Percentiles rank a stretch among this genome's conserved stretches.
phyloP scores from a whole-genome alignment of 2,888 invertebrate genomes.

The Apamea epomidion region DNA sequence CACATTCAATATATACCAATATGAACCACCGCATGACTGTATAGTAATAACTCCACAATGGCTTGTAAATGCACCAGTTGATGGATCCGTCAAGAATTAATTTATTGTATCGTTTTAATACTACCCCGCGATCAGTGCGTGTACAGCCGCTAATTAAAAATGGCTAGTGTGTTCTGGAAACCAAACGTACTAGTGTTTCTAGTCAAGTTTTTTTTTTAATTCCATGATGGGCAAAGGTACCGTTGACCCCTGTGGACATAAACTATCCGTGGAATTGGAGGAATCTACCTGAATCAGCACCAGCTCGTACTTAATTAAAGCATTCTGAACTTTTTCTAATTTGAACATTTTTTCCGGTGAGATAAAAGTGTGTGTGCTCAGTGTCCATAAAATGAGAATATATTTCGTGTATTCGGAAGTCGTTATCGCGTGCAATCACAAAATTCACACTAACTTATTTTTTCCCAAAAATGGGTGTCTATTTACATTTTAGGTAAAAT shows the following conservation, averaged over 20 bases:
- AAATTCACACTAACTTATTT: constrained; percentile 31
- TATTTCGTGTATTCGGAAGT: constrained; percentile 11
- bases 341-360: constrained; percentile 3
- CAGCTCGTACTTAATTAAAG: constrained; percentile 47
- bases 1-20: constrained; percentile 32
- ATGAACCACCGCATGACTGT: constrained; percentile 43
- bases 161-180: constrained; percentile 61
- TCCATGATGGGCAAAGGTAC: constrained; percentile 47
- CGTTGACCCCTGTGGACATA: constrained; percentile 61
- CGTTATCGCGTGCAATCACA: constrained; percentile 42
- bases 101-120: constrained; percentile 76
- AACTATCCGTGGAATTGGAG: constrained; percentile 50
- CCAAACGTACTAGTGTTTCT: constrained; percentile 52
- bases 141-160: constrained; percentile 67
- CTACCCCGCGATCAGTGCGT: constrained; percentile 54
- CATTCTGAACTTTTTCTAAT: constrained; percentile 51
- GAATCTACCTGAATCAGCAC: constrained; percentile 52
- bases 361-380: too few relatives aligned
- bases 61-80: constrained; percentile 72
- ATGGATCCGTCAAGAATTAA: constrained; percentile 76
- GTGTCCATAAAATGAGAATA: constrained; percentile 6
- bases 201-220: constrained; percentile 62
- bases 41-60: constrained; percentile 69
- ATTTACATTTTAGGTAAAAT: constrained; percentile 49
- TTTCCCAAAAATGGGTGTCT: constrained; percentile 31